Conservation (phyloP, 2,888 invertebrate species). For the Scaptomyza polygonia region DNA sequence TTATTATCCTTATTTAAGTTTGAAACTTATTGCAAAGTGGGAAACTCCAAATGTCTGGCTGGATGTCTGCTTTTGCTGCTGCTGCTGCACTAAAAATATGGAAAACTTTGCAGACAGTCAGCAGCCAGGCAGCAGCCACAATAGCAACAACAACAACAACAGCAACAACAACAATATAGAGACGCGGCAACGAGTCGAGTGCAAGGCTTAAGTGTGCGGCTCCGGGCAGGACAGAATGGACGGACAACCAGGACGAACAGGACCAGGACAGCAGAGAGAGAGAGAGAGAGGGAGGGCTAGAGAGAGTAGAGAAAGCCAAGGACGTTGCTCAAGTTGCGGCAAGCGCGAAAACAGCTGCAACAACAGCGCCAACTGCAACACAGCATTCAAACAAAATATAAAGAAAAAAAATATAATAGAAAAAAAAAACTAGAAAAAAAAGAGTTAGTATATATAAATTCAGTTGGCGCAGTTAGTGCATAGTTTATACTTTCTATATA, state of each 20-base stretch:
- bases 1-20: constrained; percentile 83
- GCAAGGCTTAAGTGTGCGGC: constrained; percentile 64
- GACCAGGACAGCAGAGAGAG: constrained; percentile 17
- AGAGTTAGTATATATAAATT: constrained; percentile 62
- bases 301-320: constrained; percentile 47
- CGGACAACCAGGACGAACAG: constrained; percentile 53
- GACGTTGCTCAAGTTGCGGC: constrained; percentile 76
- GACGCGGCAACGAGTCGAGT: constrained; percentile 44
- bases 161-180: constrained; percentile 31
- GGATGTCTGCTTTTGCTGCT: constrained; percentile 24
- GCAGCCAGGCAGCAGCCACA: constrained; percentile 63
- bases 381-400: constrained; percentile 39
- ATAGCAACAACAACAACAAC: constrained; percentile 41
- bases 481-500: constrained; percentile 21
- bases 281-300: neutral
- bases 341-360: constrained; percentile 70
- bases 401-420: constrained; percentile 13
- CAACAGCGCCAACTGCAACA: constrained; percentile 29
- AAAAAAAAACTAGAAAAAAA: constrained; percentile 21
- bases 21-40: constrained; percentile 81
- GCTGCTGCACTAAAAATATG: constrained; percentile 75
- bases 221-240: constrained; percentile 21
- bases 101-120: constrained; percentile 77
- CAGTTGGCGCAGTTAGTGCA: constrained; percentile 42
- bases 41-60: constrained; percentile 75